A percentile compares a stretch with the other conserved stretches of the same genome.
Evolutionary conservation across 2,797 vertebrate genomes (phyloP).

Genomic region (Gastrophryne carolinensis): DNA sequence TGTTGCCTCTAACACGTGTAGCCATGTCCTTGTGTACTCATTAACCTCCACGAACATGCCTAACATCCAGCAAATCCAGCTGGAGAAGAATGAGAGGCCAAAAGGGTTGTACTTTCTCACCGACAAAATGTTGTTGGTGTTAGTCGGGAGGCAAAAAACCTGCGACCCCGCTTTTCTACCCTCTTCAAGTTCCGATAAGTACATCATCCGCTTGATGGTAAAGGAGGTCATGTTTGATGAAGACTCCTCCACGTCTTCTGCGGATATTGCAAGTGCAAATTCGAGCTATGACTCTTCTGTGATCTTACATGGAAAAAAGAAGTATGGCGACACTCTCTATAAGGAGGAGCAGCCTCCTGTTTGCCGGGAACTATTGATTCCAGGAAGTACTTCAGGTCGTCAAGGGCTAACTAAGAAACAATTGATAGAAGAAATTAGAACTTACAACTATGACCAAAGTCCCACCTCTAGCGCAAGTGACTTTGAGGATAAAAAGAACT

Average conservation of each 20-base stretch:
- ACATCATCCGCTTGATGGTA: slow-evolving; percentile 72
- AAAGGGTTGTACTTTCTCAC: slow-evolving; percentile 87
- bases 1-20: slow-evolving; percentile 86
- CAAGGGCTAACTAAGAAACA: slow-evolving; percentile 74
- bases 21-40: slow-evolving; percentile 83
- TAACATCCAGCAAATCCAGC: slow-evolving; percentile 86
- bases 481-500: slow-evolving; percentile 71
- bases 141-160: slow-evolving; percentile 84
- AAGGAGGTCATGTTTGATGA: slow-evolving; percentile 78
- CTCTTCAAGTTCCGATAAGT: slow-evolving; percentile 85
- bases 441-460: slow-evolving; percentile 70
- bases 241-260: slow-evolving; percentile 60
- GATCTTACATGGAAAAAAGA: slow-evolving; percentile 73
- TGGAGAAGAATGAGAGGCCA: slow-evolving; percentile 82
- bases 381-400: slow-evolving; percentile 68
- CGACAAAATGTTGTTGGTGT: slow-evolving; percentile 80
- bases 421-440: slow-evolving; percentile 80
- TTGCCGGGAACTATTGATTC: slow-evolving; percentile 76
- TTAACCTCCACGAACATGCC: slow-evolving; percentile 83
- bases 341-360: slow-evolving; percentile 67
- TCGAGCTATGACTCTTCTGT: slow-evolving; percentile 63
- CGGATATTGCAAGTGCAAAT: slow-evolving; percentile 51
- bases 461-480: slow-evolving; percentile 72
- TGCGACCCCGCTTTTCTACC: slow-evolving; percentile 78
- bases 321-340: slow-evolving; percentile 76